These are phyloP conservation scores for Chloroceryle aenea DNA, from an alignment of 2,113 vertebrate species.

Conservation along the genomic window DNA sequence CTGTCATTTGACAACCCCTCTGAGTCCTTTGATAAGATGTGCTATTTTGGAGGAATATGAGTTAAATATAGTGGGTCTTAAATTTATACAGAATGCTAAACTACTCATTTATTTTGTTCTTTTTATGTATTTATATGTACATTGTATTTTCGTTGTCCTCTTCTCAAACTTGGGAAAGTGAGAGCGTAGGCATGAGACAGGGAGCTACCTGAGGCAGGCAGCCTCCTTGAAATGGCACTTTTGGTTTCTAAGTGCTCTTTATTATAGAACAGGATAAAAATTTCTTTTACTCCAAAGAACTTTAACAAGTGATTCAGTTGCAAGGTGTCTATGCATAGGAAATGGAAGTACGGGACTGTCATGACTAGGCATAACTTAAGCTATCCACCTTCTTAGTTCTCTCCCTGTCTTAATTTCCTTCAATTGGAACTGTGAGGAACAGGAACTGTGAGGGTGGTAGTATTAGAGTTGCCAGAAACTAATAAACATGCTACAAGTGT, in stretches of 20 bases:
- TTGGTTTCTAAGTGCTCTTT: neutral
- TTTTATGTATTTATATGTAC: neutral
- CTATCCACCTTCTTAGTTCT: neutral
- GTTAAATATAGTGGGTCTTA: neutral
- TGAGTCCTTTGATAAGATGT: neutral
- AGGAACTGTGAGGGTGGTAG: neutral
- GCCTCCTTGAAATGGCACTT: neutral
- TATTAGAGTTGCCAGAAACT: neutral
- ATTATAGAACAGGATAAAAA: neutral
- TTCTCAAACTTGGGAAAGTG: neutral
- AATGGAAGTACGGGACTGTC: neutral
- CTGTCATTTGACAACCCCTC: neutral
- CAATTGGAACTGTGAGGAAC: neutral
- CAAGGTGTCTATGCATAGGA: neutral
- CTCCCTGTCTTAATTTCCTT: neutral
- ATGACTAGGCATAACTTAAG: neutral
- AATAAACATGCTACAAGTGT: neutral
- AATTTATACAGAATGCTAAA: neutral
- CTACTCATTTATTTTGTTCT: neutral
- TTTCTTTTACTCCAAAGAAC: neutral
- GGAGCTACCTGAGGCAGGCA: neutral
- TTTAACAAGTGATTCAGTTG: neutral
- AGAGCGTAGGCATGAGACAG: neutral
- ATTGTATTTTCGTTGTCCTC: neutral
- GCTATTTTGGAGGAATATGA: neutral